Evolutionary conservation across 1,140 invertebrate species (phyloP).

Genomic region (Sinonovacula constricta): DNA sequence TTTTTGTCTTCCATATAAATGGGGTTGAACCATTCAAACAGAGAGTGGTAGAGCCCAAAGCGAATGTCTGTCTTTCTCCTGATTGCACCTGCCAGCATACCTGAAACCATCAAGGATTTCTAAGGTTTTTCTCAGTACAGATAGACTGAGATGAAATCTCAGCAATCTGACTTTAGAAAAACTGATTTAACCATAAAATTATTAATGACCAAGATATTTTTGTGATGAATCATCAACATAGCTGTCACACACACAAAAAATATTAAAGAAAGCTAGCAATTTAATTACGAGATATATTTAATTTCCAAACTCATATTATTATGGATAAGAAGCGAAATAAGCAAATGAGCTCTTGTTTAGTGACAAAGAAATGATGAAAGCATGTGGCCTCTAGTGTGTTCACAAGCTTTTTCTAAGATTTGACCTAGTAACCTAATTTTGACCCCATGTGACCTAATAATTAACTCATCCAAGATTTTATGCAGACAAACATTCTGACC

Average conservation of each 20-base stretch:
- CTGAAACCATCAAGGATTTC: conserved; percentile 11
- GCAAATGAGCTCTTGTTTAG: background rate
- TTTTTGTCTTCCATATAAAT: conserved; percentile 87
- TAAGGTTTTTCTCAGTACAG: background rate
- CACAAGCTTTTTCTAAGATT: too few relatives aligned
- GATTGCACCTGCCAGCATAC: conserved; percentile 52
- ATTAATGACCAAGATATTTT: background rate
- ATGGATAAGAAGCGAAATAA: too few relatives aligned
- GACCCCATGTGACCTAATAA: too few relatives aligned
- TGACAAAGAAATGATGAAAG: background rate
- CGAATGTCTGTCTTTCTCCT: conserved; percentile 83
- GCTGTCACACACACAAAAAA: background rate
- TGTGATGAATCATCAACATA: background rate
- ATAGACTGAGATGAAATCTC: too few relatives aligned
- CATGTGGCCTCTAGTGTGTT: too few relatives aligned
- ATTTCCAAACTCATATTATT: too few relatives aligned
- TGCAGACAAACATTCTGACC: too few relatives aligned
- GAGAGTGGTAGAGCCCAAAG: conserved; percentile 93
- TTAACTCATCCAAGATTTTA: too few relatives aligned
- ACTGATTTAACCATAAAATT: too few relatives aligned
- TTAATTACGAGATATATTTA: too few relatives aligned
- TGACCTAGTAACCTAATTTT: too few relatives aligned
- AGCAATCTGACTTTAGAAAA: too few relatives aligned
- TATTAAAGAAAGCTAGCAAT: conserved; percentile 5
- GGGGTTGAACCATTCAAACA: conserved; percentile 95